Evolutionary conservation across 2,113 vertebrate genomes (phyloP).

Genomic region (Aegypius monachus): DNA sequence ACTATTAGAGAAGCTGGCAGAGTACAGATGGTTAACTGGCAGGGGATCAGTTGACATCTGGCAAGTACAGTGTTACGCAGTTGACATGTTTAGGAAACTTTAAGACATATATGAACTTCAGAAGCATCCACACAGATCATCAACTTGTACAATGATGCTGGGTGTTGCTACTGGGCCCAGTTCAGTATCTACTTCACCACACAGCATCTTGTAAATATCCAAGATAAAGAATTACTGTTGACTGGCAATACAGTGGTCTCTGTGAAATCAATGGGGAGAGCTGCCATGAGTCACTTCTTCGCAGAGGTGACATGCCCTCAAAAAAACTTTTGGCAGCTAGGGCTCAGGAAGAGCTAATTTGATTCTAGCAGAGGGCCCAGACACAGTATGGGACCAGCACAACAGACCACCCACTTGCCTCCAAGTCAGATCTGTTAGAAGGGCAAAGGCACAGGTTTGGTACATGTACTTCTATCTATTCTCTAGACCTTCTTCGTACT

Average conservation of each 20-base stretch:
- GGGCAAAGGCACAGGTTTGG: neutral
- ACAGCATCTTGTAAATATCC: neutral
- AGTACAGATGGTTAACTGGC: neutral
- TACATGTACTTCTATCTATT: neutral
- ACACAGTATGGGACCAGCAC: neutral
- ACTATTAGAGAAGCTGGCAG: neutral
- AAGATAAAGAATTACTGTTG: neutral
- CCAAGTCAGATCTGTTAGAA: neutral
- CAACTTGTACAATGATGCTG: neutral
- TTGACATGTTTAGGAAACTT: neutral
- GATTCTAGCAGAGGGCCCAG: neutral
- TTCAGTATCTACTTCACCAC: neutral
- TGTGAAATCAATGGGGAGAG: neutral
- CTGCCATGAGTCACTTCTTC: neutral
- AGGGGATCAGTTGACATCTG: neutral
- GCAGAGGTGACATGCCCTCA: neutral
- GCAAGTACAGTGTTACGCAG: neutral
- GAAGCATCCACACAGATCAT: neutral
- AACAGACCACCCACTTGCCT: neutral
- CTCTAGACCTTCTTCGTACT: neutral
- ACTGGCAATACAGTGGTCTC: neutral
- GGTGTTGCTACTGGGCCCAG: neutral
- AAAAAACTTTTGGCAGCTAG: neutral
- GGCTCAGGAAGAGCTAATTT: neutral
- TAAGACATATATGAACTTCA: neutral